phyloP scores from a whole-genome alignment of 2,888 invertebrate genomes.

The Parascotia fuliginaria region DNA sequence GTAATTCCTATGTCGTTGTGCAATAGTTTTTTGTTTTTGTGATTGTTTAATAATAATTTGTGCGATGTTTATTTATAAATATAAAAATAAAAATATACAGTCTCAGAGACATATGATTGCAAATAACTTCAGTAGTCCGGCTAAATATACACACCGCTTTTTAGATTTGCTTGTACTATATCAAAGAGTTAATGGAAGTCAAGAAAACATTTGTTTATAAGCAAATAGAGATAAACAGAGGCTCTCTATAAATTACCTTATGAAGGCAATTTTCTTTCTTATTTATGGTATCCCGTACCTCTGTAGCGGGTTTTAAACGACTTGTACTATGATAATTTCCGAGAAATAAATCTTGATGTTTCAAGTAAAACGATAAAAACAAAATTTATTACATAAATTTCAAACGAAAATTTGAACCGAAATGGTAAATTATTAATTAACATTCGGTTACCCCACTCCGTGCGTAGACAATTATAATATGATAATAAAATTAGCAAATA shows the following conservation, averaged over 20 bases:
- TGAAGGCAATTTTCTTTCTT: constrained; percentile 56
- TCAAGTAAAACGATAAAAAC: constrained; percentile 45
- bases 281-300: constrained; percentile 52
- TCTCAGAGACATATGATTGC: neutral
- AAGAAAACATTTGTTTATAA: constrained; percentile 33
- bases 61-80: neutral
- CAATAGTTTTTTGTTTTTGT: constrained; percentile 7
- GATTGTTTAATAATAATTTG: neutral
- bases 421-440: constrained; percentile 28
- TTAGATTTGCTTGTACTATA: constrained; percentile 3
- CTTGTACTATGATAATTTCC: constrained; percentile 47
- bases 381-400: constrained; percentile 46
- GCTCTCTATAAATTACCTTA: constrained; percentile 56
- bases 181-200: constrained; percentile 30
- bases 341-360: constrained; percentile 44
- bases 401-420: constrained; percentile 30
- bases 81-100: too few relatives aligned
- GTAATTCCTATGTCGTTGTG: constrained; percentile 6
- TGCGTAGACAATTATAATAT: neutral
- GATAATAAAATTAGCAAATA: too few relatives aligned
- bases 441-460: neutral
- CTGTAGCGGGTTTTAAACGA: constrained; percentile 38
- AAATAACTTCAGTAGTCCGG: neutral
- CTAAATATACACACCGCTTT: neutral
- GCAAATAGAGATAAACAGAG: constrained; percentile 26